phyloP scores from a whole-genome alignment of 2,888 invertebrate species.

The Globia sparganii region DNA sequence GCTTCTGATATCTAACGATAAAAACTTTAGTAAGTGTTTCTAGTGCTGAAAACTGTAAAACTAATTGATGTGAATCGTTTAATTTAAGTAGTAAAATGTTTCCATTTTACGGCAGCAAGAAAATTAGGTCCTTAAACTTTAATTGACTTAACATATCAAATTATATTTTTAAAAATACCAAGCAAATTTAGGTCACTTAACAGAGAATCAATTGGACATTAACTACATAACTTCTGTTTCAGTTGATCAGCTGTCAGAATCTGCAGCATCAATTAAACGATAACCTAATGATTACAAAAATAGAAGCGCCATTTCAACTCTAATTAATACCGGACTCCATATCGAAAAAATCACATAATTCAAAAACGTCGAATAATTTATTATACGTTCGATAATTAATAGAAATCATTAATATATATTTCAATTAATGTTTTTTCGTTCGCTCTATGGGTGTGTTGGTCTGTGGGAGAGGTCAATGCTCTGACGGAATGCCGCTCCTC shows the following conservation, averaged over 20 bases:
- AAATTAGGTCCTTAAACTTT: slow-evolving; percentile 5
- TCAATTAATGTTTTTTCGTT: slow-evolving; percentile 64
- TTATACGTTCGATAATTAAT: slow-evolving; percentile 66
- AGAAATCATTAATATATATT: slow-evolving; percentile 69
- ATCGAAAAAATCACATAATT: slow-evolving; percentile 61
- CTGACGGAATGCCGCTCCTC: slow-evolving; percentile 85
- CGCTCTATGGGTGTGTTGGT: slow-evolving; percentile 65
- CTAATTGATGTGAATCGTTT: slow-evolving; percentile 7
- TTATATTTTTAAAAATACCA: not conserved
- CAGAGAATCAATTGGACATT: slow-evolving; percentile 26
- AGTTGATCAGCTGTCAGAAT: slow-evolving; percentile 40
- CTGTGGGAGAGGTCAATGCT: slow-evolving; percentile 77
- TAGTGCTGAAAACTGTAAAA: slow-evolving; percentile 27
- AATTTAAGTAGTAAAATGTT: slow-evolving; percentile 3
- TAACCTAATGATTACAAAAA: slow-evolving; percentile 45
- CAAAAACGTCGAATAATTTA: slow-evolving; percentile 64
- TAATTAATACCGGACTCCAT: slow-evolving; percentile 45
- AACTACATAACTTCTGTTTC: slow-evolving; percentile 29
- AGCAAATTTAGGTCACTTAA: slow-evolving; percentile 17
- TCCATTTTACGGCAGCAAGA: not conserved
- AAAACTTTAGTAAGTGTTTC: not conserved
- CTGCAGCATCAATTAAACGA: slow-evolving; percentile 49
- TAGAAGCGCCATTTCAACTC: slow-evolving; percentile 57
- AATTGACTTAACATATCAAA: not conserved
- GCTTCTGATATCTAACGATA: slow-evolving; percentile 6